Percentiles rank a stretch among this genome's conserved stretches.
Evolutionary conservation across 1,140 invertebrate genomes (phyloP).

Genomic region (Belonocnema kinseyi): DNA sequence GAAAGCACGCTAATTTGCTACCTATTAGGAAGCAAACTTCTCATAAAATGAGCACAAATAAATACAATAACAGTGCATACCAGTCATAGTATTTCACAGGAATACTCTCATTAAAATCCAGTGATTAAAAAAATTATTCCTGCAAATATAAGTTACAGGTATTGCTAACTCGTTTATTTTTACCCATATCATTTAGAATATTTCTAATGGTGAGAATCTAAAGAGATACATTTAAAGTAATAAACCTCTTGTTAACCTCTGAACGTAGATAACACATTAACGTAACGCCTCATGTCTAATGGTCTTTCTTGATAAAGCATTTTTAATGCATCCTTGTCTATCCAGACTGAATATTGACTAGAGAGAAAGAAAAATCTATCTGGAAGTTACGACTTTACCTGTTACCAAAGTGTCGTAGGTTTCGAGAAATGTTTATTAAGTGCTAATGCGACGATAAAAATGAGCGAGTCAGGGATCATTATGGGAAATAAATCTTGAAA

Average conservation of each 20-base stretch:
- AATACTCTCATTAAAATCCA: no score
- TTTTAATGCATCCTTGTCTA: conserved; percentile 26
- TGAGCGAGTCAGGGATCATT: conserved; percentile 50
- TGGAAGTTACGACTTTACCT: background rate
- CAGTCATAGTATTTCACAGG: no score
- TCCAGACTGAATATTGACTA: conserved; percentile 39
- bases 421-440: conserved; percentile 9
- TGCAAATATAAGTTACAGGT: no score
- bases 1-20: no score
- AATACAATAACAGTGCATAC: no score
- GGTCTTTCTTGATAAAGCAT: background rate
- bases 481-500: conserved; percentile 43
- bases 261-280: conserved; percentile 4
- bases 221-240: background rate
- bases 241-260: conserved; percentile 20
- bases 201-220: background rate
- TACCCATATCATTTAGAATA: no score
- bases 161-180: no score
- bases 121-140: no score
- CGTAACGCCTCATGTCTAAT: background rate
- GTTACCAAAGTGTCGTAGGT: conserved; percentile 9
- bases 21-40: no score
- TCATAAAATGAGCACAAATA: no score
- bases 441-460: conserved; percentile 38
- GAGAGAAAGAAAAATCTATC: conserved; percentile 38